These are phyloP conservation scores for Gymnopithys bicolor DNA, from an alignment of 2,797 vertebrate species.

Conservation along the genomic window DNA sequence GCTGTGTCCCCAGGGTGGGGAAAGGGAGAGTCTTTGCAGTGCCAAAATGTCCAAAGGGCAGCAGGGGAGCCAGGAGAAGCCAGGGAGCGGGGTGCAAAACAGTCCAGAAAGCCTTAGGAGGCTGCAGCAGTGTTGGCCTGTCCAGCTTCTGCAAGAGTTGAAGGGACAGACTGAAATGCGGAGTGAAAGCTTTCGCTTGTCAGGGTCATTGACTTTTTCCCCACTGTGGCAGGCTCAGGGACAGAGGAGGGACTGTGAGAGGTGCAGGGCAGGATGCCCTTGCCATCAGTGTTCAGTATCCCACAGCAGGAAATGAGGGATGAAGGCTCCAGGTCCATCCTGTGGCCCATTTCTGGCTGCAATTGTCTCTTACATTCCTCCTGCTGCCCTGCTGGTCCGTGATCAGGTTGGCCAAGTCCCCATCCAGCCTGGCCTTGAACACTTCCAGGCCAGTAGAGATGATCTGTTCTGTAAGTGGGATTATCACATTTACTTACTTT, in stretches of 20 bases:
- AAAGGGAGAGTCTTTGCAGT: not conserved
- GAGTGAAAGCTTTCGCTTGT: not conserved
- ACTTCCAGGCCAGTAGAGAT: not conserved
- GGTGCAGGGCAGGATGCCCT: not conserved
- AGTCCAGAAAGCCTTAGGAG: not conserved
- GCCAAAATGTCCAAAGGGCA: slow-evolving; percentile 8
- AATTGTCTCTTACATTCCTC: not conserved
- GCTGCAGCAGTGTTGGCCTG: not conserved
- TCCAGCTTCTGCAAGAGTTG: not conserved
- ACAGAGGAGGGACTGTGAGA: not conserved
- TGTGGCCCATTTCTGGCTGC: not conserved
- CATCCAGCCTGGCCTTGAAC: not conserved
- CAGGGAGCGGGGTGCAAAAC: not conserved
- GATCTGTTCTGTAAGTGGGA: not conserved
- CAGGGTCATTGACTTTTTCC: not conserved
- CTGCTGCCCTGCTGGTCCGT: not conserved
- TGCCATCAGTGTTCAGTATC: not conserved
- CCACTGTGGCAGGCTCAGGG: not conserved
- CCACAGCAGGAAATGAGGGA: not conserved
- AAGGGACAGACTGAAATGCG: not conserved
- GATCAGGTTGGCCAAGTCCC: not conserved
- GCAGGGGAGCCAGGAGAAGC: not conserved
- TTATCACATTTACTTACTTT: not conserved
- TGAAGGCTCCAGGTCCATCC: not conserved
- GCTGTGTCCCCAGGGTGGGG: not conserved